Conservation (phyloP, 2,888 invertebrate genomes). For the Acanthococcus lagerstroemiae region DNA sequence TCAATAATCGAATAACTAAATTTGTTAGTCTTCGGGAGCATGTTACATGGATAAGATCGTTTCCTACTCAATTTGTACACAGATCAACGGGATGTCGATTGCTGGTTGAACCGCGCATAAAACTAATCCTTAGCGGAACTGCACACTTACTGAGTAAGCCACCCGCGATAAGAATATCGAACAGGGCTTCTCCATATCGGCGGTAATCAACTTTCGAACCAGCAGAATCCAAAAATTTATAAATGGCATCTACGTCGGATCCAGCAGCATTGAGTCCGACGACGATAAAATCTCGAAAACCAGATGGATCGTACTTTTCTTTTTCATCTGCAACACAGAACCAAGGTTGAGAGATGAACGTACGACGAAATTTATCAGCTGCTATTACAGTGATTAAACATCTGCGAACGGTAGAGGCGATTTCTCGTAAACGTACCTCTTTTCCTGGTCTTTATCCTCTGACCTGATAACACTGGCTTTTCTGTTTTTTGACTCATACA, state of each 20-base stretch:
- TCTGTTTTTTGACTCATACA: conserved; percentile 99
- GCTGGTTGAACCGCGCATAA: no score
- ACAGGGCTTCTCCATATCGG: conserved; percentile 94
- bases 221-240: conserved; percentile 86
- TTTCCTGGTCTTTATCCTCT: conserved; percentile 99
- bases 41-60: no score
- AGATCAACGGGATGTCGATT: no score
- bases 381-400: no score
- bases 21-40: no score
- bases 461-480: conserved; percentile 99
- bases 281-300: conserved; percentile 95
- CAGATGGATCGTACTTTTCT: conserved; percentile 98
- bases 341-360: no score
- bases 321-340: conserved; percentile 82
- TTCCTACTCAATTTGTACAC: no score
- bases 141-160: conserved; percentile 80
- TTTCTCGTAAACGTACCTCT: conserved; percentile 57
- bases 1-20: no score
- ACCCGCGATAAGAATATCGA: conserved; percentile 95
- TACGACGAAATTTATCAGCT: no score
- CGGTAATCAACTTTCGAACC: conserved; percentile 95
- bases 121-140: conserved; percentile 4
- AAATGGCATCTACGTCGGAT: conserved; percentile 89
- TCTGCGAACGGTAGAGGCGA: no score
- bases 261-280: conserved; percentile 89